A percentile compares a stretch with the other conserved stretches of the same genome.
These are phyloP conservation scores for Chromobotia macracanthus DNA, from an alignment of 2,797 vertebrate genomes.

Conservation along the genomic window DNA sequence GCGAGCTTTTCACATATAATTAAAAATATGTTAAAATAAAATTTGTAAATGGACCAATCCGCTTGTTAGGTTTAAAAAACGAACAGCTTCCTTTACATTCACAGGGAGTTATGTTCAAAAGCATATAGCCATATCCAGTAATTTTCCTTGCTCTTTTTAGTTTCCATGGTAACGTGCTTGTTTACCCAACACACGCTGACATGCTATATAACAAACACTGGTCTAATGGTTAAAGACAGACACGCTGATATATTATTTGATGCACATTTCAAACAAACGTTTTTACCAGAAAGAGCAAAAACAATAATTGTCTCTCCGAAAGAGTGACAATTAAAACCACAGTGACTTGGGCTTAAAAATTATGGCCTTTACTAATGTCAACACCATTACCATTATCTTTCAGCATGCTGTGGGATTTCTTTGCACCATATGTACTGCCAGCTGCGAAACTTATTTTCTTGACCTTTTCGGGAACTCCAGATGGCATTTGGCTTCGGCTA, in stretches of 20 bases:
- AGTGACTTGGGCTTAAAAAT: neutral
- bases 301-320: neutral
- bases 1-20: no score
- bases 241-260: neutral
- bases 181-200: conserved; percentile 7
- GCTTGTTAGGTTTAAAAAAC: no score
- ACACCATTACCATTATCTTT: neutral
- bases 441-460: neutral
- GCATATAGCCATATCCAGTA: neutral
- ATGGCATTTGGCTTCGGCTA: neutral
- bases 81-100: neutral
- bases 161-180: conserved; percentile 37
- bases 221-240: conserved; percentile 8
- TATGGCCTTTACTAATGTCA: neutral
- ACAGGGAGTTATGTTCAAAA: neutral
- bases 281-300: neutral
- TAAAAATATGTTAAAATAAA: neutral
- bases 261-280: neutral
- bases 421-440: neutral
- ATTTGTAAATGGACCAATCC: no score
- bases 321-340: neutral
- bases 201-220: neutral
- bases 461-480: neutral
- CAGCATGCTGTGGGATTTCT: neutral
- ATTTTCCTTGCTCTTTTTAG: conserved; percentile 15